These are phyloP conservation scores for Brachionus sp. DNA, from an alignment of 1,140 invertebrate species.

Conservation along the genomic window DNA sequence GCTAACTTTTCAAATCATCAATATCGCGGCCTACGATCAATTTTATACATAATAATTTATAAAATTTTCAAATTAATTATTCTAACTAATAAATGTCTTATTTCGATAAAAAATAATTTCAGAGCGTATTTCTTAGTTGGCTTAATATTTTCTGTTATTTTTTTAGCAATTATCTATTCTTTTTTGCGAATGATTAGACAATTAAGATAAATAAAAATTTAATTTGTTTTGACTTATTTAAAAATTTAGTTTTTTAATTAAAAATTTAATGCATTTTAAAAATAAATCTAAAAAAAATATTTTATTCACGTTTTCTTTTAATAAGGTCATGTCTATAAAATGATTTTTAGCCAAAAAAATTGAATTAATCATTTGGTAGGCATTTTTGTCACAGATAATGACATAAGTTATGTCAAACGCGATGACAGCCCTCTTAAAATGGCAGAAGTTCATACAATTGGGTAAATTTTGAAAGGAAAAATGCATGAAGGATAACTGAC, in stretches of 20 bases:
- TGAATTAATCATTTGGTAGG: too few species aligned
- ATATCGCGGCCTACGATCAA: neutral
- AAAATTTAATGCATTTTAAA: neutral
- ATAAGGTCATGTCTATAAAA: too few species aligned
- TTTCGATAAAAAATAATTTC: constrained; percentile 13
- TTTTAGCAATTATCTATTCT: neutral
- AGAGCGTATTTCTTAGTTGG: neutral
- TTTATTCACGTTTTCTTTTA: too few species aligned
- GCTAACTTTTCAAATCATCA: neutral
- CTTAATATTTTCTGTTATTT: neutral
- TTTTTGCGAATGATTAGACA: neutral
- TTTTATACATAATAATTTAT: neutral
- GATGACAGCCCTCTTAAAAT: too few species aligned
- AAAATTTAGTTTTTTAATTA: neutral
- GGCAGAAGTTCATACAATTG: too few species aligned
- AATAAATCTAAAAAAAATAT: too few species aligned
- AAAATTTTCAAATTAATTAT: neutral
- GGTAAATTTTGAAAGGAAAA: too few species aligned
- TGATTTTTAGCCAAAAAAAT: too few species aligned
- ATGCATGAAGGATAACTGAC: too few species aligned
- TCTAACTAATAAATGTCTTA: neutral
- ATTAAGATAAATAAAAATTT: neutral
- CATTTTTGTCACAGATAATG: too few species aligned
- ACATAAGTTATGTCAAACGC: too few species aligned
- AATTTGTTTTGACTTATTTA: neutral